These are phyloP conservation scores for Osmoderma eremita DNA, from an alignment of 2,888 invertebrate genomes.

Conservation along the genomic window DNA sequence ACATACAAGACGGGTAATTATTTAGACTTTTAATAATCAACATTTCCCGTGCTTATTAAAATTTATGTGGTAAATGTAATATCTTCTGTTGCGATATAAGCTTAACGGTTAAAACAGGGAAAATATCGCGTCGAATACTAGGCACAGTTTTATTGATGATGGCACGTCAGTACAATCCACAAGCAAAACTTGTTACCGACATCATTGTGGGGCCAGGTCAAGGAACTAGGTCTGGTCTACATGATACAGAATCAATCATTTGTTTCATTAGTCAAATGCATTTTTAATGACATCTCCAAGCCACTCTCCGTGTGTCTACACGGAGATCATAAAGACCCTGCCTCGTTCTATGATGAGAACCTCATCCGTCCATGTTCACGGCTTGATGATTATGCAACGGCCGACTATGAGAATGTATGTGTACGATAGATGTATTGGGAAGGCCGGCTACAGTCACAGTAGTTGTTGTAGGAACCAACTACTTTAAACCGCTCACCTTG, in stretches of 20 bases:
- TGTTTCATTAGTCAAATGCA: conserved; percentile 61
- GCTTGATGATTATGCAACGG: conserved; percentile 41
- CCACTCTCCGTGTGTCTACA: conserved; percentile 32
- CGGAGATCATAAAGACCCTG: conserved; percentile 26
- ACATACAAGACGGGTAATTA: no score
- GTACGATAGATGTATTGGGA: background rate
- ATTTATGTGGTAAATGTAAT: background rate
- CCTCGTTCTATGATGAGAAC: conserved; percentile 27
- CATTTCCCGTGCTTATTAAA: no score
- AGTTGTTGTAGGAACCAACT: background rate
- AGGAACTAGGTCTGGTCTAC: conserved; percentile 55
- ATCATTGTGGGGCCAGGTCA: conserved; percentile 52
- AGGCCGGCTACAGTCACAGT: background rate
- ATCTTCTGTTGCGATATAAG: background rate
- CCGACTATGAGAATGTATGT: conserved; percentile 17
- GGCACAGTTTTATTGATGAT: conserved; percentile 61
- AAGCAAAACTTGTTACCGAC: conserved; percentile 58
- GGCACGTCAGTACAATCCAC: conserved; percentile 57
- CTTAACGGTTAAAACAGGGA: background rate
- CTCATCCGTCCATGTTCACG: conserved; percentile 21
- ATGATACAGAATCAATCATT: conserved; percentile 61
- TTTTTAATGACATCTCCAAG: conserved; percentile 59
- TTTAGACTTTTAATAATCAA: no score
- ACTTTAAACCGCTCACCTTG: conserved; percentile 32
- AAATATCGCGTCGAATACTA: conserved; percentile 14